A percentile compares a stretch with the other conserved stretches of the same genome.
Evolutionary conservation across 2,113 vertebrate genomes (phyloP).

Genomic region (Eublepharis macularius): DNA sequence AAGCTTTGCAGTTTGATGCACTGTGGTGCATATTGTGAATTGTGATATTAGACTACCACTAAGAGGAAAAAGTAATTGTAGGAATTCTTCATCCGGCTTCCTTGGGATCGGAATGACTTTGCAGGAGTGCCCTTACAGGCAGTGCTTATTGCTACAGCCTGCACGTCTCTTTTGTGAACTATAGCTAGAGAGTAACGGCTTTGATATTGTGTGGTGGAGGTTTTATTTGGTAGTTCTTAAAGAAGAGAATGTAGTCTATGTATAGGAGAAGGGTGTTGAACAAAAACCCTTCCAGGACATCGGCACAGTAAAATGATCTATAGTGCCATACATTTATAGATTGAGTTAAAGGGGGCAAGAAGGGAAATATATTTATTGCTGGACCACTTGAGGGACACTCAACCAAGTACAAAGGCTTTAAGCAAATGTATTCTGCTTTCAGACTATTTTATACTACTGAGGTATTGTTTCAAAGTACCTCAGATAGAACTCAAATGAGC

Average conservation of each 20-base stretch:
- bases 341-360: slow-evolving; percentile 40
- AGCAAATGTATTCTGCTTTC: slow-evolving; percentile 1
- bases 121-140: slow-evolving; percentile 31
- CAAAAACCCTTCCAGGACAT: neutral
- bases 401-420: neutral
- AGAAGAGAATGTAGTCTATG: neutral
- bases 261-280: slow-evolving; percentile 37
- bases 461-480: rapidly evolving
- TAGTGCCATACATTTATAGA: neutral
- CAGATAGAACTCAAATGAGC: neutral
- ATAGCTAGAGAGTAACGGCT: neutral
- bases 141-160: slow-evolving; percentile 46
- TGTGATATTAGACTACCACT: slow-evolving; percentile 62
- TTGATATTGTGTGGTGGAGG: neutral
- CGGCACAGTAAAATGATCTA: slow-evolving; percentile 44
- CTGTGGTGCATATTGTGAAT: slow-evolving; percentile 65
- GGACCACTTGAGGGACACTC: neutral
- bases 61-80: slow-evolving; percentile 2
- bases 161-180: slow-evolving; percentile 58
- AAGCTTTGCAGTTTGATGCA: slow-evolving; percentile 81
- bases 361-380: slow-evolving; percentile 12
- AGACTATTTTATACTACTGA: neutral
- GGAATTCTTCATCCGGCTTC: slow-evolving; percentile 49
- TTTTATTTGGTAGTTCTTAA: neutral
- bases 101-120: slow-evolving; percentile 59